Conservation (phyloP, 2,888 invertebrate genomes). For the Bruchidius siliquastri region DNA sequence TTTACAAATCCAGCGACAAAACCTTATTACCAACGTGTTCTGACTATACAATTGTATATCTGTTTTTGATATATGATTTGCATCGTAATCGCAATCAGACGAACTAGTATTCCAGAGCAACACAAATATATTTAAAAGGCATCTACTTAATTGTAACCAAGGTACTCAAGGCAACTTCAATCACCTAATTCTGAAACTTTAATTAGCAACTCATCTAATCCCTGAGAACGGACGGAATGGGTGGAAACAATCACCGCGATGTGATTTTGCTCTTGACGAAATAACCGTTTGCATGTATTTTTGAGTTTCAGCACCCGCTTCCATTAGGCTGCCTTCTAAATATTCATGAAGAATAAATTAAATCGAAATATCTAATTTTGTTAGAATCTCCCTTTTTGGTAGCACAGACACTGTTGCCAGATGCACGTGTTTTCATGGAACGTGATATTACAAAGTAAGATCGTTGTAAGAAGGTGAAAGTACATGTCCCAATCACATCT, state of each 20-base stretch:
- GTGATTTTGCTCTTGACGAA: neutral
- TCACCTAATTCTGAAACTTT: neutral
- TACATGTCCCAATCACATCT: no score
- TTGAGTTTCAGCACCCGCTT: neutral
- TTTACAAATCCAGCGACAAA: no score
- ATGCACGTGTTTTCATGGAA: slow-evolving; percentile 15
- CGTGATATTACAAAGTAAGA: no score
- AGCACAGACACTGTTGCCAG: neutral
- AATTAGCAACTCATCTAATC: neutral
- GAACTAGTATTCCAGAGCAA: no score
- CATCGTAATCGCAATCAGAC: no score
- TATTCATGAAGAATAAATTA: slow-evolving; percentile 36
- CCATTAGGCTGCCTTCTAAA: slow-evolving; percentile 23
- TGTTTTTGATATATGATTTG: no score
- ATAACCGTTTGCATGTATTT: neutral
- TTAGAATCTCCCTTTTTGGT: neutral
- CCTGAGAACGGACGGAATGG: neutral
- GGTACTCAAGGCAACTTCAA: neutral
- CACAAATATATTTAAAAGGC: no score
- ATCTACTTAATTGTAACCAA: neutral
- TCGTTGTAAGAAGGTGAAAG: no score
- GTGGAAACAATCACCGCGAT: neutral
- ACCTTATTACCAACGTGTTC: no score
- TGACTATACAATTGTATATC: no score
- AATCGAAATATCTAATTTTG: slow-evolving; percentile 18